Base-by-base conservation (phyloP, 1,140 invertebrate species). In the Episyrphus balteatus region DNA sequence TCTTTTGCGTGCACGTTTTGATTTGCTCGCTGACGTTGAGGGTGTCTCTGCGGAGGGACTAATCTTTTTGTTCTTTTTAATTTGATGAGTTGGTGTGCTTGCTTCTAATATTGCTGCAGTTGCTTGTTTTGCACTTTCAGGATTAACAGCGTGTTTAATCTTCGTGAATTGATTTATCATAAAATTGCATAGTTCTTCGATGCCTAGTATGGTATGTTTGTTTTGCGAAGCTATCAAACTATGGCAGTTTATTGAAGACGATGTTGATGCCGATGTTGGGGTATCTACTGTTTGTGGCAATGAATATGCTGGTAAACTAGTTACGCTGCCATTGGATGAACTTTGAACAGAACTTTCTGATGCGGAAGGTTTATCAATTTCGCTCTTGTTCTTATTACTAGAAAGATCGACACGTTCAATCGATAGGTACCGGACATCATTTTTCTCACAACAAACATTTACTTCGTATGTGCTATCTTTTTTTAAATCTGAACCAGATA, bases 141-240 rank as follows among this genome's bases (percentile, higher is more conserved):
- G 10, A 26, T 30, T 30, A 36, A n/a, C 11, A 11, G 31, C n/a
- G 21, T 26, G 3, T 40, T 31, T 47, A 9, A 47, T 30, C 15
- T 40, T 42, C 5, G 15, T 31, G 13, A 47, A 47, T 18, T 47
- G 38, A 34, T 47, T 30, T 10, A 47, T 41, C 26, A 47, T 47
- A 17, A 47, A 47, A 19, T 21, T 47, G 18, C 46, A 47, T 10
- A 47, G 19, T 30, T 26, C 26, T 30, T n/a, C 37, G 15, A 31
- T 18, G 15, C 46, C 46, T 17, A 30, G 30, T 14, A 42, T 26
- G n/a, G 37, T 40, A 8, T 26, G 34, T 37, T 30, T 9, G 34
- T 14, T 19, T 13, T 14, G n/a, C 12, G 31, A 34, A 6, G 7
- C 14, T 9, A 17, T 44, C 32, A 17, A 21, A 18, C 12, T 8